Percentiles rank a stretch among this genome's conserved stretches.
Evolutionary conservation across 2,888 invertebrate genomes (phyloP).

Genomic region (Apodemia mormo): DNA sequence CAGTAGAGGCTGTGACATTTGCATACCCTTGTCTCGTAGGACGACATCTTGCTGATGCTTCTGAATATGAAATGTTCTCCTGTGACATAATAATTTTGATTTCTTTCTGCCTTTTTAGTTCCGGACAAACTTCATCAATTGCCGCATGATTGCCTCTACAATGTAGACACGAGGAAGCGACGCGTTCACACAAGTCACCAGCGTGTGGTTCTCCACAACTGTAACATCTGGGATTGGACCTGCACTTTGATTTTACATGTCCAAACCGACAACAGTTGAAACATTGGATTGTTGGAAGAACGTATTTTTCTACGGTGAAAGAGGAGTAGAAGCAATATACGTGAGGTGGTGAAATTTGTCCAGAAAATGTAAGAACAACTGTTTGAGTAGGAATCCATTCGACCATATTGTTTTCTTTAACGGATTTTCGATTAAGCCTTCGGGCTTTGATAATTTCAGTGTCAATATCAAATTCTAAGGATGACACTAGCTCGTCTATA

Average conservation of each 20-base stretch:
- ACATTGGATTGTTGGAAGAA: background rate
- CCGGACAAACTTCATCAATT: background rate
- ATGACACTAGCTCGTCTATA: background rate
- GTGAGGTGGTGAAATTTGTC: background rate
- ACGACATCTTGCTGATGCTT: background rate
- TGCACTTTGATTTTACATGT: background rate
- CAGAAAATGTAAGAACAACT: background rate
- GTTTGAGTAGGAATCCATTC: background rate
- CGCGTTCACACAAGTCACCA: background rate
- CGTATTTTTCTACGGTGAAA: background rate
- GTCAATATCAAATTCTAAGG: background rate
- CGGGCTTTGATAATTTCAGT: background rate
- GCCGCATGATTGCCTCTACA: background rate
- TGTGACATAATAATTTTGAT: background rate
- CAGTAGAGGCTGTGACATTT: too few relatives aligned
- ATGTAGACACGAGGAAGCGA: background rate
- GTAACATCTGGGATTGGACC: too few relatives aligned
- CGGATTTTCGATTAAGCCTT: background rate
- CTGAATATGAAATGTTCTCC: background rate
- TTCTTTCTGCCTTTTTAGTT: background rate
- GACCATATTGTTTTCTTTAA: background rate
- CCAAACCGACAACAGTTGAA: background rate
- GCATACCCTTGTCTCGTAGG: background rate
- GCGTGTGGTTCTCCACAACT: background rate
- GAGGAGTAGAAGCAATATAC: background rate